Percentiles rank a stretch among this genome's conserved stretches.
Evolutionary conservation across 53 echinoderm and acorn worm species (phyloP).

Genomic region (Paelopatides confundens): DNA sequence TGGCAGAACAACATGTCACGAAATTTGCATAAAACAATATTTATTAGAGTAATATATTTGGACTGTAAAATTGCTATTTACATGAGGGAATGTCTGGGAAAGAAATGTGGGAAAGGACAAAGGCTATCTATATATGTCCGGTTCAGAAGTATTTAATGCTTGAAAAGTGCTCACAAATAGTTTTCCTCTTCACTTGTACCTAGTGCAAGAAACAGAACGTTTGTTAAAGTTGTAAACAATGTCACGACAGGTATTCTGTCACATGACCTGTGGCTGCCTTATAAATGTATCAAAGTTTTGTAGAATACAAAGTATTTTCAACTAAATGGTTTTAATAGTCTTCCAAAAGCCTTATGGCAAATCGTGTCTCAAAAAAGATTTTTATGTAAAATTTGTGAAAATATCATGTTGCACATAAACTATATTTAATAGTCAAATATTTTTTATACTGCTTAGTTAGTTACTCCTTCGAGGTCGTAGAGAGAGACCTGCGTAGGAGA

Average conservation of each 20-base stretch:
- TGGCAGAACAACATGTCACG: too few species aligned
- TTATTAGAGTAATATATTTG: too few species aligned
- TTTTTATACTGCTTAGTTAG: background rate
- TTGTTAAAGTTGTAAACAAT: background rate
- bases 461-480: background rate
- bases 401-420: background rate
- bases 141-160: too few species aligned
- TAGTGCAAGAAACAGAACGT: background rate
- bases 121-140: too few species aligned
- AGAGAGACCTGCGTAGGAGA: too few species aligned
- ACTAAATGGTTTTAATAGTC: background rate
- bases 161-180: too few species aligned
- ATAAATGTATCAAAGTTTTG: background rate
- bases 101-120: too few species aligned
- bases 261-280: too few species aligned
- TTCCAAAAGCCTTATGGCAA: background rate
- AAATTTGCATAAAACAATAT: too few species aligned
- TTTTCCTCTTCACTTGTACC: background rate
- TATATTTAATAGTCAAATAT: background rate
- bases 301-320: background rate
- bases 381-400: background rate
- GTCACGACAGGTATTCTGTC: too few species aligned
- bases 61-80: too few species aligned
- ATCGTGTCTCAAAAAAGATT: background rate
- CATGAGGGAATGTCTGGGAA: too few species aligned